Base-by-base conservation (phyloP, 2,113 vertebrate species). In the Thermophis baileyi region DNA sequence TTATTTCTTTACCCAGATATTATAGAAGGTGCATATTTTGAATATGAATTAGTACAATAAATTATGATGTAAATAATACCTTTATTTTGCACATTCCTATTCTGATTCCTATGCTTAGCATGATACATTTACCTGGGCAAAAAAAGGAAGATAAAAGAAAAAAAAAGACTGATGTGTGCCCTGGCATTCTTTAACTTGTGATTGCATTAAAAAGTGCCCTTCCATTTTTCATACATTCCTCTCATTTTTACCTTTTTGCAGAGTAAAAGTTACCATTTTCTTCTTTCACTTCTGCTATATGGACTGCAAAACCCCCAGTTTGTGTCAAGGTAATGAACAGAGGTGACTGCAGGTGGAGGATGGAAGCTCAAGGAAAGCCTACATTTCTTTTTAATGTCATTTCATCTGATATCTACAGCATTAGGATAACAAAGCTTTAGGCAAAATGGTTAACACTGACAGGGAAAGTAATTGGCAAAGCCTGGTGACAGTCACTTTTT, bases 361-460 rank as follows among this genome's bases (percentile, higher is more conserved):
- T 10, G 93, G 96, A 95, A 55, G 94, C 95, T 94, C 89, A 95
- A 94, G 91, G 94, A 95, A 96, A 97, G 91, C 96, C 96, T 95
- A 92, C 90, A 94, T 53, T 57, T 86, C 50, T 95, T 94, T 95
- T 85, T 91, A 93, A 91, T 93, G 93, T 94, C 3, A 0, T 96
- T 96, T 96, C 93, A 95, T 96, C 95, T 96, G 95, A 96, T 97
- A 96, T 92, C 89, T 91, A 54, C 35, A 95, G 91, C 90, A 90
- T 74, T 94, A 93, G 0, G 10, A 96, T 96, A 96, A 96, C 90
- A 97, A 95, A 96, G 94, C 94, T 97, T 95, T 95, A 97, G 96
- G 96, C 95, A 95, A 96, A 94, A 94, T 95, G 87, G 74, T 95
- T 95, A 94, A 95, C 94, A 95, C 89, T 94, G 95, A 95, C 95